Evolutionary conservation across 2,888 invertebrate genomes (phyloP).

Genomic region (Phoenoteleia sp.): DNA sequence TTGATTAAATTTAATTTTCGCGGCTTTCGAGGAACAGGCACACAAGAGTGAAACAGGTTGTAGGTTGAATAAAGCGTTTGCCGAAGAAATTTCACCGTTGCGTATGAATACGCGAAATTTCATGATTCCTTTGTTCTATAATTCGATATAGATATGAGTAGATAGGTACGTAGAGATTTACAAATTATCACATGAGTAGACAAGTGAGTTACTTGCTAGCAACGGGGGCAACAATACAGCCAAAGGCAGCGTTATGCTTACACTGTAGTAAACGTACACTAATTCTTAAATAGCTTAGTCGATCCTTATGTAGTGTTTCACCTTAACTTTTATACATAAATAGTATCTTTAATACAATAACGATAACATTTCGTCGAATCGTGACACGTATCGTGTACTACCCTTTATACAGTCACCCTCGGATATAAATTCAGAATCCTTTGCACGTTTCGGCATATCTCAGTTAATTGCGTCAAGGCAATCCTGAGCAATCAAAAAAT

Average conservation of each 20-base stretch:
- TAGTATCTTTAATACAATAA: slow-evolving; percentile 84
- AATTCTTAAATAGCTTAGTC: slow-evolving; percentile 73
- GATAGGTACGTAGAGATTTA: slow-evolving; percentile 84
- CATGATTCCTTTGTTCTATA: slow-evolving; percentile 64
- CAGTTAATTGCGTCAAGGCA: slow-evolving; percentile 33
- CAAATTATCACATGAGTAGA: slow-evolving; percentile 86
- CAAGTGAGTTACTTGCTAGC: slow-evolving; percentile 85
- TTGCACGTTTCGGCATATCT: slow-evolving; percentile 55
- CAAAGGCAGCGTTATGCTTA: slow-evolving; percentile 85
- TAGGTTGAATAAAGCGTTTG: slow-evolving; percentile 72
- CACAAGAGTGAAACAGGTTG: slow-evolving; percentile 72
- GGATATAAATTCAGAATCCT: slow-evolving; percentile 74
- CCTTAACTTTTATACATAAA: slow-evolving; percentile 82
- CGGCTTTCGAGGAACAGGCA: slow-evolving; percentile 74
- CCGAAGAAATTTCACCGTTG: slow-evolving; percentile 65
- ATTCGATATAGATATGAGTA: slow-evolving; percentile 75
- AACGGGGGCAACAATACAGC: slow-evolving; percentile 85
- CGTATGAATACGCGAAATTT: slow-evolving; percentile 49
- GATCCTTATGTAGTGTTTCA: slow-evolving; percentile 70
- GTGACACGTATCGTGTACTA: slow-evolving; percentile 66
- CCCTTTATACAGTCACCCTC: slow-evolving; percentile 70
- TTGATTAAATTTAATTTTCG: not conserved
- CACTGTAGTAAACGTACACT: slow-evolving; percentile 79
- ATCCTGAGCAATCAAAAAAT: slow-evolving; percentile 72
- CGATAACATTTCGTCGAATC: slow-evolving; percentile 82